Conservation (phyloP, 2,113 vertebrate genomes). For the Sakesphorus luctuosus region DNA sequence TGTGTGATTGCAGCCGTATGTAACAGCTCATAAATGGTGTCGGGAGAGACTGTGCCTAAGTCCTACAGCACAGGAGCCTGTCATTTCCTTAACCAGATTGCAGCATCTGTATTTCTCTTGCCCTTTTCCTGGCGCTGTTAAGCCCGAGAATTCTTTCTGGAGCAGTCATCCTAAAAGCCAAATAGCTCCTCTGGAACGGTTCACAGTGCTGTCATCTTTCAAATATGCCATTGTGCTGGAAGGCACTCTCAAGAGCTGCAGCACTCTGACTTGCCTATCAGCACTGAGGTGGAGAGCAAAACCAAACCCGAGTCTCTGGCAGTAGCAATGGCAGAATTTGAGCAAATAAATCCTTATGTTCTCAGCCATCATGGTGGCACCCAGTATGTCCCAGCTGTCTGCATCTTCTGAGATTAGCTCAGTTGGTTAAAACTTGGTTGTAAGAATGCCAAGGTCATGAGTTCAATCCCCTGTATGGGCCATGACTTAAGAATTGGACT, state of each 20-base stretch:
- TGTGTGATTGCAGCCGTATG: conserved; percentile 33
- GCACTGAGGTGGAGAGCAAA: neutral
- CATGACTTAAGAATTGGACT: no score
- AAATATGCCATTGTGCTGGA: conserved; percentile 60
- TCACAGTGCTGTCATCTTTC: conserved; percentile 53
- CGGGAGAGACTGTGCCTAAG: conserved; percentile 20
- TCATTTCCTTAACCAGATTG: conserved; percentile 42
- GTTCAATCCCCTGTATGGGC: no score
- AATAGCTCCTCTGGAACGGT: conserved; percentile 61
- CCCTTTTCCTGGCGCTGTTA: conserved; percentile 38
- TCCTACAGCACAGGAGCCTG: conserved; percentile 37
- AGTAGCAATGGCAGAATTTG: neutral
- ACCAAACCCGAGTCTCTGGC: neutral
- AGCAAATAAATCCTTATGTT: neutral
- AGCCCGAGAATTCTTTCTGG: conserved; percentile 62
- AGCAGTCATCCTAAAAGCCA: conserved; percentile 63
- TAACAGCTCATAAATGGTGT: conserved; percentile 60
- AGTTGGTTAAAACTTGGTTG: no score
- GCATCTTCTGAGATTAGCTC: no score
- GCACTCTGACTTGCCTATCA: neutral
- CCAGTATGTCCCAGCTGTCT: rapidly evolving
- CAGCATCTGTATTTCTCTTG: conserved; percentile 52
- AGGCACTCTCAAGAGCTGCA: conserved; percentile 9
- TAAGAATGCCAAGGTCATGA: no score
- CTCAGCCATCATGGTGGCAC: neutral